These are phyloP conservation scores for Gryllus bimaculatus DNA, from an alignment of 1,140 invertebrate genomes.

Conservation along the genomic window DNA sequence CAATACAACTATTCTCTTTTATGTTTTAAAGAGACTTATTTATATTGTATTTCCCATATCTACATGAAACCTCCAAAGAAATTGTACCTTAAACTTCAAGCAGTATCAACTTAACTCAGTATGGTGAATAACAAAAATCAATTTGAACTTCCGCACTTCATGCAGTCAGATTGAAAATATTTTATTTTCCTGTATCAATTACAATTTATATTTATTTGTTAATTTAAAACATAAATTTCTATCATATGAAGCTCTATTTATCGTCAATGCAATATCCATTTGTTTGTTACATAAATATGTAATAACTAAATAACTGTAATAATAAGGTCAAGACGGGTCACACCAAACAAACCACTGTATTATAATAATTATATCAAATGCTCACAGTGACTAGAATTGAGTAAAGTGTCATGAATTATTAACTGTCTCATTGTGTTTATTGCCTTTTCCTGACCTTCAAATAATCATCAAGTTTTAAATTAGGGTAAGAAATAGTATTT, in stretches of 20 bases:
- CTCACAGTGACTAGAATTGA: conserved; percentile 19
- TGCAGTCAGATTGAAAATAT: conserved; percentile 9
- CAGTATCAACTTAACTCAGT: conserved; percentile 17
- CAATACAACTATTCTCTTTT: background rate
- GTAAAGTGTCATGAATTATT: conserved; percentile 20
- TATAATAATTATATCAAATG: conserved; percentile 21
- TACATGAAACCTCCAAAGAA: background rate
- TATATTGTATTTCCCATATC: background rate
- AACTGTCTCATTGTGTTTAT: conserved; percentile 11
- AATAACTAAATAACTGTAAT: conserved; percentile 21
- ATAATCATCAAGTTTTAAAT: too few species aligned
- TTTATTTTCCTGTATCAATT: background rate
- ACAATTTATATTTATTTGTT: background rate
- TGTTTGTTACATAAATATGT: conserved; percentile 22
- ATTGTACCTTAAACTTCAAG: background rate
- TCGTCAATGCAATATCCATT: background rate
- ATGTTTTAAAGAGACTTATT: background rate
- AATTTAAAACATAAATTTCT: background rate
- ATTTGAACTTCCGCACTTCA: conserved; percentile 15
- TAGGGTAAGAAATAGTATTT: too few species aligned
- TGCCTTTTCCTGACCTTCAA: conserved; percentile 7
- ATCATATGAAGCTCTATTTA: background rate
- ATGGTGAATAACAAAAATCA: conserved; percentile 10
- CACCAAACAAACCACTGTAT: conserved; percentile 18
- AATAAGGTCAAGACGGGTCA: conserved; percentile 21